phyloP scores from a whole-genome alignment of 2,797 vertebrate species.

The Falco rusticolus region DNA sequence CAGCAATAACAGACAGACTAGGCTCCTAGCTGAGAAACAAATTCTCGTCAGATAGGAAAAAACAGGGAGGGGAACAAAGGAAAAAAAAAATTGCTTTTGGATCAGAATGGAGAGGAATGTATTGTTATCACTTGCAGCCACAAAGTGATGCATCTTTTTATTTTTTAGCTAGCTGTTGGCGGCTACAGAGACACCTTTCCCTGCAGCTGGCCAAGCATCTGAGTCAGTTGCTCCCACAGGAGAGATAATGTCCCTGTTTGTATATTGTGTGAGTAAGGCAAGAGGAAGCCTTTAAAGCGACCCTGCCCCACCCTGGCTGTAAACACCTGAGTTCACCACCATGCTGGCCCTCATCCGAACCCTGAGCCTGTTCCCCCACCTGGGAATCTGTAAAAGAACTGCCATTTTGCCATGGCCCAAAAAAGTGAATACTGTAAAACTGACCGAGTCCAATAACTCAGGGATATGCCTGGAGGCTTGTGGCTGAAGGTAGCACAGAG shows the following conservation, averaged over 20 bases:
- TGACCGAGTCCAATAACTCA: not conserved
- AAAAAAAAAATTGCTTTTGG: conserved; percentile 33
- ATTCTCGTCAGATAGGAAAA: conserved; percentile 9
- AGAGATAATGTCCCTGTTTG: conserved; percentile 10
- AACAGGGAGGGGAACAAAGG: conserved; percentile 25
- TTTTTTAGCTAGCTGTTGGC: not conserved
- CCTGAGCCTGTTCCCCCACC: not conserved
- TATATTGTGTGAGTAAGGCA: not conserved
- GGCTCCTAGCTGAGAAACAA: conserved; percentile 6
- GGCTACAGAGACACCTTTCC: not conserved
- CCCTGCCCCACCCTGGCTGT: conserved; percentile 22
- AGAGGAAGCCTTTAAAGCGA: not conserved
- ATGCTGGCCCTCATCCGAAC: not conserved
- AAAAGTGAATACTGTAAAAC: fast-evolving
- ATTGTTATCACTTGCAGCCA: not conserved
- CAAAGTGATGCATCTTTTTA: not conserved
- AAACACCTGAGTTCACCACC: conserved; percentile 58
- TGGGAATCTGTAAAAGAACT: not conserved
- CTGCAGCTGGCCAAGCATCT: not conserved
- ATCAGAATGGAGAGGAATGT: not conserved
- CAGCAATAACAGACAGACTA: not conserved
- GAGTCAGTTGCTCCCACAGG: conserved; percentile 38
- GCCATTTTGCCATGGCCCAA: not conserved
- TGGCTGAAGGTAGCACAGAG: not conserved
- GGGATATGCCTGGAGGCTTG: not conserved